phyloP scores from a whole-genome alignment of 2,888 invertebrate genomes.

The Lypha dubia region DNA sequence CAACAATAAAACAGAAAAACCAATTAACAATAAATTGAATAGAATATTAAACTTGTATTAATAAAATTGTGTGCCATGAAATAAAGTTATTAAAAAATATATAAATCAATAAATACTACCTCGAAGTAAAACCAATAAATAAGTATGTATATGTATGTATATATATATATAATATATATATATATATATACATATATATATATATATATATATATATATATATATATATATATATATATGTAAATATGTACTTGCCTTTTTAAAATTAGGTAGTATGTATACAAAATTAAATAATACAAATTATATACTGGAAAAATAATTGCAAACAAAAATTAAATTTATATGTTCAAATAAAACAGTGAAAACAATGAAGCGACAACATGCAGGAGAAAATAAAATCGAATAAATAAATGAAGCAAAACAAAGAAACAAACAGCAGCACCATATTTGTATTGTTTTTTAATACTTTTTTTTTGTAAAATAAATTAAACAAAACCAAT shows the following conservation, averaged over 20 bases:
- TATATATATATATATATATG: too few relatives aligned
- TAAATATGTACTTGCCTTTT: too few relatives aligned
- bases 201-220: too few relatives aligned
- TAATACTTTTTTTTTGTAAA: not conserved
- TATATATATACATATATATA: too few relatives aligned
- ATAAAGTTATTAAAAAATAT: not conserved
- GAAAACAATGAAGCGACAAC: conserved; percentile 12
- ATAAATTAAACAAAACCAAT: conserved; percentile 28
- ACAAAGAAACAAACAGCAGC: not conserved
- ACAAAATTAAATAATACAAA: not conserved
- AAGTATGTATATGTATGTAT: too few relatives aligned
- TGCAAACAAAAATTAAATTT: conserved; percentile 1
- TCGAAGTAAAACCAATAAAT: conserved; percentile 25
- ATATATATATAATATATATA: too few relatives aligned
- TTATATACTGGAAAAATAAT: conserved; percentile 8
- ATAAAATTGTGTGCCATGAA: conserved; percentile 40
- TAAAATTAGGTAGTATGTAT: too few relatives aligned
- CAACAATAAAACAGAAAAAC: conserved; percentile 18
- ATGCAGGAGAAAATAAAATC: not conserved
- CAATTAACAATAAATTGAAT: conserved; percentile 15
- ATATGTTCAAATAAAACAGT: conserved; percentile 8
- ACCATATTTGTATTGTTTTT: not conserved
- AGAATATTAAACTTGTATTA: not conserved
- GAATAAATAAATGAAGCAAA: not conserved
- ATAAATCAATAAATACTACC: conserved; percentile 29